Percentiles rank a stretch among this genome's conserved stretches.
These are phyloP conservation scores for Rhizoglyphus robini DNA, from an alignment of 1,140 invertebrate genomes.

Conservation along the genomic window DNA sequence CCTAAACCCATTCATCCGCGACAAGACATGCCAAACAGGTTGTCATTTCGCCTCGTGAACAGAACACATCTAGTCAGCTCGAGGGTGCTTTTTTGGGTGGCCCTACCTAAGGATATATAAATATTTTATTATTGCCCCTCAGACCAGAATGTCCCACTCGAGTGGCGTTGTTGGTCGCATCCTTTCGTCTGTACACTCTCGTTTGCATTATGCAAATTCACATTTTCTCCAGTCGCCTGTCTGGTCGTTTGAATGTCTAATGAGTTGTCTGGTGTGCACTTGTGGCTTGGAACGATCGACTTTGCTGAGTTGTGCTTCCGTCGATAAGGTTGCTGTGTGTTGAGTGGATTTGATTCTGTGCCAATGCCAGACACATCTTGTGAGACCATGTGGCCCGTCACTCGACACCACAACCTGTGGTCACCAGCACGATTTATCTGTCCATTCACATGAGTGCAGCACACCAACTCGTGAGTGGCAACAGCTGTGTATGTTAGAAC, in stretches of 20 bases:
- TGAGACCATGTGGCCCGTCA: too few relatives aligned
- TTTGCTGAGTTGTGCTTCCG: background rate
- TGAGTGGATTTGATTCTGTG: too few relatives aligned
- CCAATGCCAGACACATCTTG: too few relatives aligned
- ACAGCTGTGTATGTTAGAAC: background rate
- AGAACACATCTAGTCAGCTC: too few relatives aligned
- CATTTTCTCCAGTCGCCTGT: background rate
- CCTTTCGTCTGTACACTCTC: background rate
- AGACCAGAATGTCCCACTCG: background rate
- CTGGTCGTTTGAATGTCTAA: slow-evolving; percentile 3
- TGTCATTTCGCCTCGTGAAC: too few relatives aligned
- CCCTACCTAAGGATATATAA: background rate
- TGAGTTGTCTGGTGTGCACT: background rate
- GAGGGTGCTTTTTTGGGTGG: background rate
- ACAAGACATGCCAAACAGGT: background rate
- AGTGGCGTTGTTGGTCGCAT: background rate
- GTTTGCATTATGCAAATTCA: background rate
- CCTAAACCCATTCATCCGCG: background rate
- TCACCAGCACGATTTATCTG: too few relatives aligned
- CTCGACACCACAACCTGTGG: too few relatives aligned
- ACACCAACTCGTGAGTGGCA: too few relatives aligned
- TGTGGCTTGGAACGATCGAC: background rate
- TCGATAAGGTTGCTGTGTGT: too few relatives aligned
- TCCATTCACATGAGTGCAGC: too few relatives aligned
- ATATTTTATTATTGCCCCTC: background rate